phyloP scores from a whole-genome alignment of 2,888 invertebrate genomes.

The Sepiola atlantica region DNA sequence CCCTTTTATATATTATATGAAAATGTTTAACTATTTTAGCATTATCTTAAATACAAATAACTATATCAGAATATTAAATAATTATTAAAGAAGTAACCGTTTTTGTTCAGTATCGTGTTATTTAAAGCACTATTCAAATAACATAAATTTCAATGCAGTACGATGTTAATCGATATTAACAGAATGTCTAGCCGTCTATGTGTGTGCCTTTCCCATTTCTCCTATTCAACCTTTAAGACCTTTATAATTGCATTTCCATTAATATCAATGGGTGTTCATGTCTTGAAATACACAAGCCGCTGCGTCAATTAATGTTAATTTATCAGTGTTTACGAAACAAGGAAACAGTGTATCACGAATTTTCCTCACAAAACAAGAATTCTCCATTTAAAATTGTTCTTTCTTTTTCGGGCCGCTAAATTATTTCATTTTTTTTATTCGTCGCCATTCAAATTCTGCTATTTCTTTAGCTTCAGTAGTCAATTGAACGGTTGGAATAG shows the following conservation, averaged over 20 bases:
- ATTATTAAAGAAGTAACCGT: not conserved
- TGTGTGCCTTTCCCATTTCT: not conserved
- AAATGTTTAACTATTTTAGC: too few species aligned
- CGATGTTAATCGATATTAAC: not conserved
- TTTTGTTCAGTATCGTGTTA: not conserved
- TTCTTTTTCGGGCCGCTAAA: not conserved
- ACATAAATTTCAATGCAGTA: not conserved
- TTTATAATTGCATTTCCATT: not conserved
- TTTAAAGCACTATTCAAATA: not conserved
- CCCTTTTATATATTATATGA: too few species aligned
- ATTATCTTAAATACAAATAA: not conserved
- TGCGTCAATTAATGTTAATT: not conserved
- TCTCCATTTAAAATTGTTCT: not conserved
- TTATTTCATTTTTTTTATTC: not conserved
- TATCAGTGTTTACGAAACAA: not conserved
- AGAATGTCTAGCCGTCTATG: not conserved
- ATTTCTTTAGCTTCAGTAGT: not conserved
- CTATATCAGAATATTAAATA: not conserved
- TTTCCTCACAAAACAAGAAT: not conserved
- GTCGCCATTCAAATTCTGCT: not conserved
- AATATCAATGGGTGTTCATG: not conserved
- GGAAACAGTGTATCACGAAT: not conserved
- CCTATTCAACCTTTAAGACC: not conserved
- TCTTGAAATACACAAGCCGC: not conserved
- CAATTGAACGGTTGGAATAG: too few species aligned